Evolutionary conservation across 1,140 invertebrate species (phyloP).

Genomic region (Halesus radiatus): DNA sequence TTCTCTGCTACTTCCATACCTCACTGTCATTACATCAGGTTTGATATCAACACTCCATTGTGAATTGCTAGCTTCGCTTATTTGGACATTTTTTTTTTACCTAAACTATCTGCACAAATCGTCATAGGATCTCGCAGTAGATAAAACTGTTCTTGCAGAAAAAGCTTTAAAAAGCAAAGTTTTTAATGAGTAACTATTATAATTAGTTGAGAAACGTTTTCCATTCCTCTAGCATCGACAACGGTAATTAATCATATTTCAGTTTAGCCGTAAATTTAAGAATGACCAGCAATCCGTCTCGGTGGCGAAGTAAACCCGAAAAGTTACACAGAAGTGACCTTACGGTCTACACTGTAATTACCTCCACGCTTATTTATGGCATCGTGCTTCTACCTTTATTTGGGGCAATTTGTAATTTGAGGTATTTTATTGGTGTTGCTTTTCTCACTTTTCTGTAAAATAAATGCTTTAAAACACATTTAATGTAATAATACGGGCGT

Average conservation of each 20-base stretch:
- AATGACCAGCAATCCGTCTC: slow-evolving; percentile 28
- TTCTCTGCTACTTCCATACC: no score
- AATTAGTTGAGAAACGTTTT: not conserved
- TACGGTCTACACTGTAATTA: slow-evolving; percentile 21
- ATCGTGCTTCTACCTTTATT: slow-evolving; percentile 18
- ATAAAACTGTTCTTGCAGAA: no score
- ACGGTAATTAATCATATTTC: slow-evolving; percentile 3
- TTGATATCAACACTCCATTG: no score
- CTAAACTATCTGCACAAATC: no score
- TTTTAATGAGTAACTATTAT: no score
- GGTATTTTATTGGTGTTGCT: slow-evolving; percentile 24
- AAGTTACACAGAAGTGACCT: slow-evolving; percentile 32
- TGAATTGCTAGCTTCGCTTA: no score
- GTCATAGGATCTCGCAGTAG: no score
- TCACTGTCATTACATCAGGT: no score
- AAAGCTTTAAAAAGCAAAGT: no score
- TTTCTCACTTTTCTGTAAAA: not conserved
- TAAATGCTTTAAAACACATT: no score
- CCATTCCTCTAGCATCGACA: slow-evolving; percentile 3
- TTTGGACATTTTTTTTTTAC: no score
- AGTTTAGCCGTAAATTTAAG: slow-evolving; percentile 34
- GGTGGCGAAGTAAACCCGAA: not conserved
- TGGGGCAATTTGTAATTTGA: slow-evolving; percentile 25
- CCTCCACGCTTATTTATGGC: slow-evolving; percentile 23
- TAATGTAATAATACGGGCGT: no score